Evolutionary conservation across 2,797 vertebrate genomes (phyloP), one percentile per base, ranked within the genome.

Genomic region (Chrysocyon brachyurus): DNA sequence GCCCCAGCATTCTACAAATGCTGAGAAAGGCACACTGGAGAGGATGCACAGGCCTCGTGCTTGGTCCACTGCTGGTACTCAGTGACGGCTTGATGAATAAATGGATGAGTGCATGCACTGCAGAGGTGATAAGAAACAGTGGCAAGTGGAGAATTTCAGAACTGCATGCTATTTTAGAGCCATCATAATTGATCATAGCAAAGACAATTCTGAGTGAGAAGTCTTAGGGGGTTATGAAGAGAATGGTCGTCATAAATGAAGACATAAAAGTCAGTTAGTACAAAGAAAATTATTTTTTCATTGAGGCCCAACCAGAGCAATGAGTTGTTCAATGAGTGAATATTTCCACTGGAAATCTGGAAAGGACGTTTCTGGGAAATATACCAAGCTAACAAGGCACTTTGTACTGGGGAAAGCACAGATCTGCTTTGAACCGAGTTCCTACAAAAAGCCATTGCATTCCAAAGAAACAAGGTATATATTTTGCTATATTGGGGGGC

Each of bases 131-230:
- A 59, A 70, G 49, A 73, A 36, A 87, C 0, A 8, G 85, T 26
- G 54, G 81, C 15, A 8, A 83, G 57, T 16, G 57, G 73, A 36
- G 64, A 84, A 88, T 56, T 66, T 68, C 79, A 89, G 78, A 85
- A 31, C n/a, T 24, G 40, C 22, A 3, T 17, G 54, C 73, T 64
- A 10, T 56, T 73, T 87, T 49, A 81, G 56, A 57, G 49, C 94
- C 84, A 46, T 64, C 54, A 66, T 54, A 79, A 84, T n/a, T 79
- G 88, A 96, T 92, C 82, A 52, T 0, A 40, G 54, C 83, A 57
- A 96, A 93, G 54, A 88, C 8, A n/a, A 84, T 61, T 82, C 87
- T 52, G 87, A 73, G 87, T 73, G 81, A 57, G 40, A 81, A 83
- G 81, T 90, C 79, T 82, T 63, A 91, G 26, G 52, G 54, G 57